These are phyloP conservation scores for Athalia circularis DNA, from an alignment of 2,888 invertebrate genomes.

Conservation along the genomic window DNA sequence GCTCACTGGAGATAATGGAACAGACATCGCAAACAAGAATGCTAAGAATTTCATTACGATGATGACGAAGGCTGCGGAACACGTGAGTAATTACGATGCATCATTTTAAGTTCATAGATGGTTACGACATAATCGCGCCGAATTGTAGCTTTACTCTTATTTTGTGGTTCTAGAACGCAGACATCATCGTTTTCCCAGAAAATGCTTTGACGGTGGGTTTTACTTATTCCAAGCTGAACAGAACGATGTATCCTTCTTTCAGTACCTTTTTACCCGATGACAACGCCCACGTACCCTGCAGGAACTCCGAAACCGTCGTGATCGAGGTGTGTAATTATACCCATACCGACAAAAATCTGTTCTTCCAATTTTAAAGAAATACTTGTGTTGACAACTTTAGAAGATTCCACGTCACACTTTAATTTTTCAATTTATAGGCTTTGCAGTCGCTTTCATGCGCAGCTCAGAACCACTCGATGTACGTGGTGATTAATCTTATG, in stretches of 20 bases:
- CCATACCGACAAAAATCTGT: not conserved
- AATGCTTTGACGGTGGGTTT: conserved; percentile 63
- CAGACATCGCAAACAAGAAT: conserved; percentile 57
- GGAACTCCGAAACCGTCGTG: conserved; percentile 25
- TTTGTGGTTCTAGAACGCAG: conserved; percentile 76
- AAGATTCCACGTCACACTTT: not conserved
- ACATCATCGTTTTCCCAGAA: conserved; percentile 88
- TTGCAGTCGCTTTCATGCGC: conserved; percentile 78
- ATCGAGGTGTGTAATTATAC: conserved; percentile 37
- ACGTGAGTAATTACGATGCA: conserved; percentile 65
- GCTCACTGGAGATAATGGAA: conserved; percentile 58
- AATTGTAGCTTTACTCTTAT: not conserved
- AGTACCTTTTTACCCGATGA: conserved; percentile 37
- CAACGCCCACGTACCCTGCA: conserved; percentile 21
- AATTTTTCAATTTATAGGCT: conserved; percentile 70
- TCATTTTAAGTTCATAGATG: not conserved
- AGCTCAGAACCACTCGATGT: conserved; percentile 78
- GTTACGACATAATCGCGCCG: not conserved
- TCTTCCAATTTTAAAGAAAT: not conserved
- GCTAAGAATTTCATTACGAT: conserved; percentile 72
- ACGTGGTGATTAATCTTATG: conserved; percentile 83
- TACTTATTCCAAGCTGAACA: conserved; percentile 73
- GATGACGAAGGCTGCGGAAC: conserved; percentile 73
- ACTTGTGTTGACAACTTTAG: not conserved
- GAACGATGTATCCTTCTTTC: conserved; percentile 54